Conservation (phyloP, 2,797 vertebrate genomes). For the Clarias laeviceps region DNA sequence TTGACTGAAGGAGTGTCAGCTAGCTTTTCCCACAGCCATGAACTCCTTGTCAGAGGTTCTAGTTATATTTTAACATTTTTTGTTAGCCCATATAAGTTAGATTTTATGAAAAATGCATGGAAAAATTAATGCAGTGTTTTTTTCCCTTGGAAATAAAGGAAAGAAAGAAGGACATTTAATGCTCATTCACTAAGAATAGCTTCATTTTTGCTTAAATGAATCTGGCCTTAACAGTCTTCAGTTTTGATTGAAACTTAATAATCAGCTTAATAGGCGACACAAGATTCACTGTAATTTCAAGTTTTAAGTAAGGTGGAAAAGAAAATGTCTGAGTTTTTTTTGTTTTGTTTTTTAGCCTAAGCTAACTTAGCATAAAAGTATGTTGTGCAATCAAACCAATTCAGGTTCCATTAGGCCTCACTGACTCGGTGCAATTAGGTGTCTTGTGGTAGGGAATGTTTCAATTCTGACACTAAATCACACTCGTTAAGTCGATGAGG, state of each 20-base stretch:
- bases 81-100: not conserved
- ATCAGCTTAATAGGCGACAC: not conserved
- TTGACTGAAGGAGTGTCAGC: conserved; percentile 37
- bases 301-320: conserved; percentile 26
- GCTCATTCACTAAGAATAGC: not conserved
- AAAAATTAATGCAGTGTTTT: not conserved
- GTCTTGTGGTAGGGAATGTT: conserved; percentile 53
- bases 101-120: not conserved
- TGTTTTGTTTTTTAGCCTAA: not conserved
- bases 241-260: conserved; percentile 1
- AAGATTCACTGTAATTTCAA: not conserved
- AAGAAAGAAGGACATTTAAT: not conserved
- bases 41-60: conserved; percentile 15
- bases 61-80: conserved; percentile 4
- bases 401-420: conserved; percentile 63
- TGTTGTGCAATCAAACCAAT: conserved; percentile 60
- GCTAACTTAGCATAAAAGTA: conserved; percentile 47
- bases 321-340: conserved; percentile 26
- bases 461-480: conserved; percentile 52
- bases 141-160: not conserved
- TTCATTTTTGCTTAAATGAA: not conserved
- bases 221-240: too few relatives aligned
- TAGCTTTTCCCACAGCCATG: conserved; percentile 18
- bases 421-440: conserved; percentile 63
- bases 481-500: conserved; percentile 47